A percentile compares a stretch with the other conserved stretches of the same genome.
Conservation (phyloP, 2,888 invertebrate genomes). For the Abrostola tripartita region DNA sequence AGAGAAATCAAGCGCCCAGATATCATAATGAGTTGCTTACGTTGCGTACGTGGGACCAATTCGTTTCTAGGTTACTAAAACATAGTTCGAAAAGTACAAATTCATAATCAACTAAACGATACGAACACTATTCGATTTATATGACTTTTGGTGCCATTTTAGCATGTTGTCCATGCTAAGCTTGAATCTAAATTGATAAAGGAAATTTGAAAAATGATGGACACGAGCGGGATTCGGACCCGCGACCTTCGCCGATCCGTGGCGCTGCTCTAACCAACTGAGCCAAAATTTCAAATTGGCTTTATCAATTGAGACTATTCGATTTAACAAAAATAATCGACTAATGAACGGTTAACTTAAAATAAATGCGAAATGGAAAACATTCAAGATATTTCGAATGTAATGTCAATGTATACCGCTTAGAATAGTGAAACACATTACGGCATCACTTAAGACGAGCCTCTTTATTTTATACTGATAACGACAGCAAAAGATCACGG, state of each 20-base stretch:
- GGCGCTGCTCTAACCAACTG: no score
- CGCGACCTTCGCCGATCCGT: no score
- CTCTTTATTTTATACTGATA: conserved; percentile 6
- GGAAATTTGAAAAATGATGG: no score
- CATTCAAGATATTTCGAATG: not conserved
- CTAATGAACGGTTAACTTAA: conserved; percentile 6
- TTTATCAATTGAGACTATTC: no score
- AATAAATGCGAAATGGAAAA: conserved; percentile 28
- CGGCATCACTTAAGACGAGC: conserved; percentile 12
- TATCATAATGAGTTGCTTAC: no score
- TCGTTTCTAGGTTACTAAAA: conserved; percentile 7
- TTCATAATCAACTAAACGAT: conserved; percentile 27
- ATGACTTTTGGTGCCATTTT: no score
- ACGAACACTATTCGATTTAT: not conserved
- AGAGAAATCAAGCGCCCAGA: no score
- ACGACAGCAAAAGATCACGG: not conserved
- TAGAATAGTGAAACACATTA: conserved; percentile 32
- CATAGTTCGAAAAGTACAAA: conserved; percentile 8
- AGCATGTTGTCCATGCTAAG: no score
- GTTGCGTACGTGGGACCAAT: no score
- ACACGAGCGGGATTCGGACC: no score
- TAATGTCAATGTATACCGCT: conserved; percentile 6
- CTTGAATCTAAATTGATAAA: no score
- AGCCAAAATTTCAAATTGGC: not conserved
- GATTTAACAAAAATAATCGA: conserved; percentile 17